phyloP scores from a whole-genome alignment of 2,888 invertebrate genomes.

The Microchrysa polita region DNA sequence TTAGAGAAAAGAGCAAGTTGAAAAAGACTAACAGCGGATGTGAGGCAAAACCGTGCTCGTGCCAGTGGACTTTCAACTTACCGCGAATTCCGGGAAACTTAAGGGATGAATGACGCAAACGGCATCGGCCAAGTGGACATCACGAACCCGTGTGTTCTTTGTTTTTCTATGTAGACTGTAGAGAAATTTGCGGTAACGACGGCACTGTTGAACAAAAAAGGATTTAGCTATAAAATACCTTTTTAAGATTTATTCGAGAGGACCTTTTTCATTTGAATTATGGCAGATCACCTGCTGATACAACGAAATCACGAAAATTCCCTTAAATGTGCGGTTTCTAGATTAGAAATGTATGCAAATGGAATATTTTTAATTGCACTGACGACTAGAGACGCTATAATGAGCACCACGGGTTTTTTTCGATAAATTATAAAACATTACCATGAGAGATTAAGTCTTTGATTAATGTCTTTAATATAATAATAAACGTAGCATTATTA shows the following conservation, averaged over 20 bases:
- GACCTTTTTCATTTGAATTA: constrained; percentile 2
- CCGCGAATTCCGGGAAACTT: neutral
- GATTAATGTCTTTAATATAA: neutral
- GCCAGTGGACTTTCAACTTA: neutral
- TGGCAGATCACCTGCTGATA: constrained; percentile 14
- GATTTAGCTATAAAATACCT: neutral
- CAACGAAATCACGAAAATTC: neutral
- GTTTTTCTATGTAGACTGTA: neutral
- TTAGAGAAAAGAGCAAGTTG: neutral
- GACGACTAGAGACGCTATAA: neutral
- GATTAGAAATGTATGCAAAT: constrained; percentile 3
- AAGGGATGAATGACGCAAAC: neutral
- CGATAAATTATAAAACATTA: neutral
- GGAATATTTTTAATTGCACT: neutral
- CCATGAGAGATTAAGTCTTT: neutral
- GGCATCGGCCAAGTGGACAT: neutral
- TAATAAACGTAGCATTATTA: no score
- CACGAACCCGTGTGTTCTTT: neutral
- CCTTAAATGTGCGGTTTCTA: neutral
- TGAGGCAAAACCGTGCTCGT: neutral
- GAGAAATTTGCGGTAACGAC: neutral
- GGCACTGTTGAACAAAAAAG: constrained; percentile 2
- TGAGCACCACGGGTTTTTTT: neutral
- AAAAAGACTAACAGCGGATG: neutral
- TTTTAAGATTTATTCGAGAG: neutral